Percentiles rank a stretch among this genome's conserved stretches.
phyloP scores from a whole-genome alignment of 2,113 vertebrate species.

The Apistogramma diplotaenia region DNA sequence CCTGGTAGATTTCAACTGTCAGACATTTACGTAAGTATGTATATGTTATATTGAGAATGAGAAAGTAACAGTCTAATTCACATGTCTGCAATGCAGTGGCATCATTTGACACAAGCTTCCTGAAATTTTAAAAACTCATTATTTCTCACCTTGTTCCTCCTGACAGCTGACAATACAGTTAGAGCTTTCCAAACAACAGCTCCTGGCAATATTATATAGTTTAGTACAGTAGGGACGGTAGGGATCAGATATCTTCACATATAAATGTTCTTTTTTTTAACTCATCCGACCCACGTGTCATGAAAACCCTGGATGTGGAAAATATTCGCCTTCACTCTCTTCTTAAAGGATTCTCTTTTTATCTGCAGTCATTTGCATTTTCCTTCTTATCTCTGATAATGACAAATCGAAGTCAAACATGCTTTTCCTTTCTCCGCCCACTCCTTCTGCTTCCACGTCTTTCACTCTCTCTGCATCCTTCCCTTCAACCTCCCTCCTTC shows the following conservation, averaged over 20 bases:
- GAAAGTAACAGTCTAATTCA: neutral
- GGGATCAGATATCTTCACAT: neutral
- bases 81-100: fast-evolving
- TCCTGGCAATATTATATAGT: neutral
- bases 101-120: neutral
- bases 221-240: neutral
- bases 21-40: neutral
- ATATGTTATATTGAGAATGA: neutral
- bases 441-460: neutral
- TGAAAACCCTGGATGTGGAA: neutral
- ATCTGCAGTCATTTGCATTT: constrained; percentile 44
- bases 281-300: neutral
- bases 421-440: neutral
- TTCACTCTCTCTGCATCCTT: neutral
- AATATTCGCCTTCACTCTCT: neutral
- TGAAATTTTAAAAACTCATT: constrained; percentile 2
- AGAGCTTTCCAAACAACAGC: constrained; percentile 4
- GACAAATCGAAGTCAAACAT: constrained; percentile 25
- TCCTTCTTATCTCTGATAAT: constrained; percentile 1
- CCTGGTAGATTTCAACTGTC: neutral
- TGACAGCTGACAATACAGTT: constrained; percentile 11
- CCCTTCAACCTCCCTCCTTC: neutral
- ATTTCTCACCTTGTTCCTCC: constrained; percentile 2
- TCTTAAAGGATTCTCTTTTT: neutral
- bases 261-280: neutral